Base-by-base conservation (phyloP, 2,888 invertebrate genomes). In the Calephelis perditalis region DNA sequence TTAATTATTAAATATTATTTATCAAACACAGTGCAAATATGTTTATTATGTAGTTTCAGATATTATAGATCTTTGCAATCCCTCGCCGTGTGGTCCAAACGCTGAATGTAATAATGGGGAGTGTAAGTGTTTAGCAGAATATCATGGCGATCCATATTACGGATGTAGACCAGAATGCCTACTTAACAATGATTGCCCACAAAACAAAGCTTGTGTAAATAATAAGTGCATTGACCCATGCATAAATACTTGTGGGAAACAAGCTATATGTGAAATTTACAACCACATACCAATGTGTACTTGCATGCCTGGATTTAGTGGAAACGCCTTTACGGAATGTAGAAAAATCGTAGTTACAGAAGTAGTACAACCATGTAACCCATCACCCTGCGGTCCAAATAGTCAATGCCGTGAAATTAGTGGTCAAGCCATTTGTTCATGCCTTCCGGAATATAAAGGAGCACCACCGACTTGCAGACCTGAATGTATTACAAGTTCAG, bases 111-210 rank as follows among this genome's bases (percentile, higher is more conserved):
- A 84, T 67, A 88, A 94, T 68, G 95, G 95, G 49, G 73, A 92
- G 57, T 96, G 96, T 71, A 92, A 92, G 15, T 97, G 96, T 75
- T 75, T 95, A 57, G 88, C 92, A 0, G 94, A 95, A 76, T 96
- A 94, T 74, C 92, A 93, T 71, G 96, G 96, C 36, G 95, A 96
- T 84, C 96, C 96, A 4, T 95, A 95, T 72, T 84, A 91, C 67
- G 94, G 94, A 37, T 96, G 96, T 76, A 91, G 95, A 69, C 96
- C 96, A n/a, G 96, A 96, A 83, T 96, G 96, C 79, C 91, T 96
- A 43, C 81, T 94, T 44, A 96, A 94, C 71, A 88, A 89, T 11
- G 96, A 96, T 71, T 96, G 96, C 76, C 81, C 93, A 7, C 91
- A 93, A 68, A 91, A 94, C 72, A 93, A 92, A 75, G 94, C 95